Conservation (phyloP, 2,888 invertebrate species). For the Prosopocoilus inquinatus region DNA sequence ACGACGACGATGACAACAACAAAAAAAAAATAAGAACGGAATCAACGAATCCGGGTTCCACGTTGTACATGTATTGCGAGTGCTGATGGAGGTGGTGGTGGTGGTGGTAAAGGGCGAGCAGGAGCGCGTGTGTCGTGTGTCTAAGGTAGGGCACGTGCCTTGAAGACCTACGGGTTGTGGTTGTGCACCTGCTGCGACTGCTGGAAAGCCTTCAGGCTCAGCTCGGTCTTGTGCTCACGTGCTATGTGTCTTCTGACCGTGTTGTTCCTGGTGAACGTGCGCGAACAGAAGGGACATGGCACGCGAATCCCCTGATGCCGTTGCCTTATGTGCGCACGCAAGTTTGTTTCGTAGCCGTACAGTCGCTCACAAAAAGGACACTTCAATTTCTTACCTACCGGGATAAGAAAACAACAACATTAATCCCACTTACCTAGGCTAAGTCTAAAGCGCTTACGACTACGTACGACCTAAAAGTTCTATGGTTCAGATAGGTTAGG, state of each 20-base stretch:
- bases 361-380: constrained; percentile 90
- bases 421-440: too few species aligned
- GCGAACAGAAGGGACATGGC: constrained; percentile 86
- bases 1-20: constrained; percentile 12
- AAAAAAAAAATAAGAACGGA: too few species aligned
- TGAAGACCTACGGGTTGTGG: constrained; percentile 59
- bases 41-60: background rate
- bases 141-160: constrained; percentile 18
- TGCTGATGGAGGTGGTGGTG: background rate
- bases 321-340: constrained; percentile 87
- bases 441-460: background rate
- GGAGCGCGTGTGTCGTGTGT: constrained; percentile 17
- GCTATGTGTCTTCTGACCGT: constrained; percentile 89
- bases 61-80: constrained; percentile 1
- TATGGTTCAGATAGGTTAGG: background rate
- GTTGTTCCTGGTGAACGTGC: constrained; percentile 90
- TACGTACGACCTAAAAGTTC: background rate
- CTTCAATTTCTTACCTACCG: constrained; percentile 81
- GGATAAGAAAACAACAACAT: background rate
- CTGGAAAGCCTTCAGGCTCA: constrained; percentile 65
- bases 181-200: constrained; percentile 59
- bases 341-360: constrained; percentile 90
- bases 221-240: constrained; percentile 79
- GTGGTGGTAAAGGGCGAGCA: background rate
- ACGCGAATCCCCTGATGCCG: constrained; percentile 90